A percentile compares a stretch with the other conserved stretches of the same genome.
Evolutionary conservation across 2,797 vertebrate genomes (phyloP).

Genomic region (Muscicapa striata): DNA sequence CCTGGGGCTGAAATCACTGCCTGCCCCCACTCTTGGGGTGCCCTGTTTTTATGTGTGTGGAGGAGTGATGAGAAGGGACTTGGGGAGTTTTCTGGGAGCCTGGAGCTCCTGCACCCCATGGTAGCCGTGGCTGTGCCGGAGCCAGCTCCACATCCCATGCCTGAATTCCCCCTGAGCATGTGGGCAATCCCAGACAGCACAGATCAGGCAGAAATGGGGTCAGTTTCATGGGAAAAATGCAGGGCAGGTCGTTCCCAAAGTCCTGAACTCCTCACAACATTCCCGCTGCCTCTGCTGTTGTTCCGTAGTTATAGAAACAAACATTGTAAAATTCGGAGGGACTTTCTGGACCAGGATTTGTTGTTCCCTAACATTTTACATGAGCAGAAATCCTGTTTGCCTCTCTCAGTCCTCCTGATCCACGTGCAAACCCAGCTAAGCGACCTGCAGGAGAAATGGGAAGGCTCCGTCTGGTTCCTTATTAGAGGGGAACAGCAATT

Average conservation of each 20-base stretch:
- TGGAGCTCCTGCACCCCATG: background rate
- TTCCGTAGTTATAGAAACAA: background rate
- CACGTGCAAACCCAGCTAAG: background rate
- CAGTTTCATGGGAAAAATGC: background rate
- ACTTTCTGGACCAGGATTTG: background rate
- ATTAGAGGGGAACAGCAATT: rapidly evolving
- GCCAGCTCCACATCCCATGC: background rate
- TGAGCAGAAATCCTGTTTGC: background rate
- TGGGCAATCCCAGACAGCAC: background rate
- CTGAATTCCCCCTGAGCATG: background rate
- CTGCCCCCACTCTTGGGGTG: background rate
- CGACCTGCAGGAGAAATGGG: background rate
- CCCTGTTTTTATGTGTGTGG: background rate
- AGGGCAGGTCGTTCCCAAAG: background rate
- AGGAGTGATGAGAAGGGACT: background rate
- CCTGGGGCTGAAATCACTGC: background rate
- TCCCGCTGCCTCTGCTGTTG: rapidly evolving
- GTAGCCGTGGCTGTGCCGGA: background rate
- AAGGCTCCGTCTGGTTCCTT: background rate
- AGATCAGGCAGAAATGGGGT: background rate
- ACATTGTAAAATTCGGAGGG: background rate
- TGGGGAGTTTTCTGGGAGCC: background rate
- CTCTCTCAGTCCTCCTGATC: background rate
- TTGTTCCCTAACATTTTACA: background rate
- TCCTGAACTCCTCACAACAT: background rate